A percentile compares a stretch with the other conserved stretches of the same genome.
Evolutionary conservation across 2,888 invertebrate species (phyloP).

Genomic region (Oasisia sp.): DNA sequence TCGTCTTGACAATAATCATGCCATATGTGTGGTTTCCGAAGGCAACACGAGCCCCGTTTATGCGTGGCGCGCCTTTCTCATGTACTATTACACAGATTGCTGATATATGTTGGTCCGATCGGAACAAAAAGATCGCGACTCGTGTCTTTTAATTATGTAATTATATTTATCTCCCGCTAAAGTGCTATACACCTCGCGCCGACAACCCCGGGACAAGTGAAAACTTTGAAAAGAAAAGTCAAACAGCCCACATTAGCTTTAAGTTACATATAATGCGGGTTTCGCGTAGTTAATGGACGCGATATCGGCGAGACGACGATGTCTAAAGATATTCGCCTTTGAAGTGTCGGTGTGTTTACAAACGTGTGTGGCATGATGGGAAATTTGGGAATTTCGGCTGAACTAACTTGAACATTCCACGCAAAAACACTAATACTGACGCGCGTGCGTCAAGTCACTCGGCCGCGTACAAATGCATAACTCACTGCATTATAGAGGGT

Average conservation of each 20-base stretch:
- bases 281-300: not conserved
- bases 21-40: not conserved
- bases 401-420: not conserved
- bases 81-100: not conserved
- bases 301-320: not conserved
- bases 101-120: not conserved
- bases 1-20: not conserved
- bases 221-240: slow-evolving; percentile 14
- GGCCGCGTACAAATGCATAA: too few relatives aligned
- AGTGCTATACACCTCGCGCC: not conserved
- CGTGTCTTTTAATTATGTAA: slow-evolving; percentile 12
- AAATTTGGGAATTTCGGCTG: not conserved
- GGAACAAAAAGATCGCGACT: not conserved
- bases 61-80: not conserved
- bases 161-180: not conserved
- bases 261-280: not conserved
- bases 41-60: not conserved
- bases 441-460: too few relatives aligned
- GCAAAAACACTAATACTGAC: not conserved
- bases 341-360: not conserved
- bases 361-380: not conserved
- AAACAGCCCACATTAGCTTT: not conserved
- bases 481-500: too few relatives aligned
- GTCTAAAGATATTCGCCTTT: not conserved
- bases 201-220: not conserved